Evolutionary conservation across 2,113 vertebrate genomes (phyloP).

Genomic region (Chlamydotis undulata): DNA sequence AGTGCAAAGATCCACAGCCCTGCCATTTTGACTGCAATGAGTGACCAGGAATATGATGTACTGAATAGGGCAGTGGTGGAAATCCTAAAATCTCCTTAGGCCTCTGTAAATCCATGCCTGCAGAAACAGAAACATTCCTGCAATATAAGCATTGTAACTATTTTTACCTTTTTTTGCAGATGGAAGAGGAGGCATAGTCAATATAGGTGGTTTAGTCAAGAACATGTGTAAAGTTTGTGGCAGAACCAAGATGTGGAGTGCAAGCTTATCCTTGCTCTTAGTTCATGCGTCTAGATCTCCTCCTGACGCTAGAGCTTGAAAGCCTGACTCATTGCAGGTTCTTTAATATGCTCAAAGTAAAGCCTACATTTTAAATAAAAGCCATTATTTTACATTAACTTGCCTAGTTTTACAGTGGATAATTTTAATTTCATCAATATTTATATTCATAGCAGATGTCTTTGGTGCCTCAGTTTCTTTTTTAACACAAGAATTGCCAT

Average conservation of each 20-base stretch:
- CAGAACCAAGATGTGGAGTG: not conserved
- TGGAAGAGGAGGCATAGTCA: not conserved
- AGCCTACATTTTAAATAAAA: not conserved
- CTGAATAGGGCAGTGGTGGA: not conserved
- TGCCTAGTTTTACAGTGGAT: not conserved
- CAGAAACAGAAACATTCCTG: not conserved
- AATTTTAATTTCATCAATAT: not conserved
- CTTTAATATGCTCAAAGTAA: not conserved
- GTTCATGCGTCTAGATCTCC: not conserved
- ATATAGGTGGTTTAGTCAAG: not conserved
- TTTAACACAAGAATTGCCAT: constrained; percentile 34
- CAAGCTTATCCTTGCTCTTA: not conserved
- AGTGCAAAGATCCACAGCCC: not conserved
- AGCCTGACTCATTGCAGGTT: not conserved
- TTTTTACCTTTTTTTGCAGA: not conserved
- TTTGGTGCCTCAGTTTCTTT: constrained; percentile 28
- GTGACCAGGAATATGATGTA: not conserved
- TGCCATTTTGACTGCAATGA: not conserved
- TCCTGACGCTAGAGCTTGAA: not conserved
- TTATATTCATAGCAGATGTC: not conserved
- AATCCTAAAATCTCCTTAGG: not conserved
- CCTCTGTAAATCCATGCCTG: not conserved
- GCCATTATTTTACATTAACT: not conserved
- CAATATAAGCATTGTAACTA: not conserved
- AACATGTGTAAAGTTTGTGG: not conserved